phyloP scores from a whole-genome alignment of 2,113 vertebrate species.

The Daubentonia madagascariensis region DNA sequence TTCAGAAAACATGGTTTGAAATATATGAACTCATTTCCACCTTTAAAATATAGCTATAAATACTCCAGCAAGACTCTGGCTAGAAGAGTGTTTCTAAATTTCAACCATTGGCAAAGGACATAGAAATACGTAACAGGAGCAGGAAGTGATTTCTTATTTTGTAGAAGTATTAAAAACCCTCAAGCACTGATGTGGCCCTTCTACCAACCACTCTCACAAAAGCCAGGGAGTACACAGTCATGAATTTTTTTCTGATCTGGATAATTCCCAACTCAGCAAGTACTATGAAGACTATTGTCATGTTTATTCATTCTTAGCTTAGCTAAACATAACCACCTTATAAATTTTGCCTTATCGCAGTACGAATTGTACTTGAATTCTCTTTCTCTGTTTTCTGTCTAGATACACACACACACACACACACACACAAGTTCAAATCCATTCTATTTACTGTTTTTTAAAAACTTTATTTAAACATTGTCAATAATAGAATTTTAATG shows the following conservation, averaged over 20 bases:
- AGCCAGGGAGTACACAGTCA: neutral
- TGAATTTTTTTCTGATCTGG: neutral
- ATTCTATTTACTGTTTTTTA: neutral
- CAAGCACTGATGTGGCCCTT: too few species aligned
- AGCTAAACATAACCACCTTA: neutral
- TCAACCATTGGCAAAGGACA: neutral
- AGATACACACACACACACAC: neutral
- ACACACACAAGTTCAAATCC: neutral
- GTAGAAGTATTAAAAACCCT: neutral
- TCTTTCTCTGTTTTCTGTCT: neutral
- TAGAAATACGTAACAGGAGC: neutral
- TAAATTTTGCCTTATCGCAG: neutral
- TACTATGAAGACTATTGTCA: neutral
- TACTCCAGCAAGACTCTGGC: neutral
- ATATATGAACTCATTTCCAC: neutral
- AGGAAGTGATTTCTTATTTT: neutral
- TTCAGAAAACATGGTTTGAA: neutral
- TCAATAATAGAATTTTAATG: neutral
- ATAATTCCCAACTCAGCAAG: neutral
- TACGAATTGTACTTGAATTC: neutral
- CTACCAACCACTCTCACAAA: neutral
- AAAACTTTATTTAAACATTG: neutral
- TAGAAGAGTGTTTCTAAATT: neutral
- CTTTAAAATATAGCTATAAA: neutral
- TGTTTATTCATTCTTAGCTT: neutral